phyloP scores from a whole-genome alignment of 2,888 invertebrate species.

The Tortricodes alternella region DNA sequence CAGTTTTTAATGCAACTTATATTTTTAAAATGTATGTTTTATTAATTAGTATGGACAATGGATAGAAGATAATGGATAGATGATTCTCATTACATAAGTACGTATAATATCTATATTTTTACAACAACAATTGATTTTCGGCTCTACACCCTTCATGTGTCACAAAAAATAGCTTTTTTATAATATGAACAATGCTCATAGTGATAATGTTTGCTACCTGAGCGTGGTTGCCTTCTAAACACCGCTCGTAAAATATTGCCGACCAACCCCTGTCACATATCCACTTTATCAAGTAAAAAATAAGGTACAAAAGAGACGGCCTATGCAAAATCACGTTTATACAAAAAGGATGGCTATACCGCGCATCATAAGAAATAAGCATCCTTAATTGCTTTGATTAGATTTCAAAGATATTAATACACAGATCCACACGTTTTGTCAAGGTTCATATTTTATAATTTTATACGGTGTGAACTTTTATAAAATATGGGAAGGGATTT shows the following conservation, averaged over 20 bases:
- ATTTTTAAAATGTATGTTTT: no score
- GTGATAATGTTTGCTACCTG: conserved; percentile 82
- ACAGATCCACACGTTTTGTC: conserved; percentile 73
- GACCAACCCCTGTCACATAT: conserved; percentile 78
- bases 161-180: conserved; percentile 52
- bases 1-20: no score
- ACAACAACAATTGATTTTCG: conserved; percentile 26
- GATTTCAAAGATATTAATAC: conserved; percentile 82
- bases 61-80: no score
- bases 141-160: conserved; percentile 47
- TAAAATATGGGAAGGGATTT: conserved; percentile 60
- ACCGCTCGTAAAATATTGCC: conserved; percentile 73
- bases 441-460: conserved; percentile 78
- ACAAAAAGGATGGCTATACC: conserved; percentile 43
- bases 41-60: no score
- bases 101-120: no score
- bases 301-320: conserved; percentile 40
- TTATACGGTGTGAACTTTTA: conserved; percentile 61
- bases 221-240: conserved; percentile 73
- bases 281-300: conserved; percentile 61
- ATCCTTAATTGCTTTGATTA: conserved; percentile 79
- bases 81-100: no score
- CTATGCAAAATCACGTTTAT: conserved; percentile 32
- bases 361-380: conserved; percentile 55
- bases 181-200: conserved; percentile 69